Percentiles rank a stretch among this genome's conserved stretches.
Evolutionary conservation across 2,797 vertebrate species (phyloP).

Genomic region (Stomatorhinus walkeri): DNA sequence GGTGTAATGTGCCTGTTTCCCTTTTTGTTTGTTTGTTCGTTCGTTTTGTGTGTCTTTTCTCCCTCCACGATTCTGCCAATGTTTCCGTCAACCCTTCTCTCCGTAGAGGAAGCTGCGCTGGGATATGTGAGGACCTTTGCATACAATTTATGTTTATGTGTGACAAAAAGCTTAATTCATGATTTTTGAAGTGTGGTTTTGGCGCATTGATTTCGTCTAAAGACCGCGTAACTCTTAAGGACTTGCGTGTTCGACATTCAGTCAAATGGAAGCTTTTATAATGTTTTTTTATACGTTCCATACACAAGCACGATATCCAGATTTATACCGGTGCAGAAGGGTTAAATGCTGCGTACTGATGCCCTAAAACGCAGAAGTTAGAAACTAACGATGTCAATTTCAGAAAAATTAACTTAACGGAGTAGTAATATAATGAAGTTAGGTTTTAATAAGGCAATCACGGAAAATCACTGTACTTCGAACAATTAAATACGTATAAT

Average conservation of each 20-base stretch:
- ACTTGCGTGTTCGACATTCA: not conserved
- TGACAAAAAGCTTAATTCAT: not conserved
- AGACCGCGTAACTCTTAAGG: not conserved
- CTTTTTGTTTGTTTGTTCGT: slow-evolving; percentile 46
- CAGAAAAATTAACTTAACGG: not conserved
- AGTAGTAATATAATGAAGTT: not conserved
- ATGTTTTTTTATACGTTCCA: not conserved
- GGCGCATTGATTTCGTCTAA: not conserved
- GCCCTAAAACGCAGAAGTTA: not conserved
- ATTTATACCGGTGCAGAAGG: not conserved
- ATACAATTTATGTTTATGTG: slow-evolving; percentile 46
- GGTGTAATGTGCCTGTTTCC: slow-evolving; percentile 51
- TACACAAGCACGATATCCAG: not conserved
- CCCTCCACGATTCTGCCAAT: slow-evolving; percentile 28
- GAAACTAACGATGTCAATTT: not conserved
- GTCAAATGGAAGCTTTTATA: not conserved
- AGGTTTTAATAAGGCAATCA: not conserved
- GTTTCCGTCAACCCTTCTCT: slow-evolving; percentile 53
- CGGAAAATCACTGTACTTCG: not conserved
- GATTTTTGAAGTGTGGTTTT: slow-evolving; percentile 13
- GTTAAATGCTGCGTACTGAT: not conserved
- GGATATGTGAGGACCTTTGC: slow-evolving; percentile 94
- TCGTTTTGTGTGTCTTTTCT: slow-evolving; percentile 47
- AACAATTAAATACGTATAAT: not conserved
- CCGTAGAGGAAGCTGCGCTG: slow-evolving; percentile 98